Evolutionary conservation across 2,797 vertebrate species (phyloP).

Genomic region (Leucoraja ocellata): DNA sequence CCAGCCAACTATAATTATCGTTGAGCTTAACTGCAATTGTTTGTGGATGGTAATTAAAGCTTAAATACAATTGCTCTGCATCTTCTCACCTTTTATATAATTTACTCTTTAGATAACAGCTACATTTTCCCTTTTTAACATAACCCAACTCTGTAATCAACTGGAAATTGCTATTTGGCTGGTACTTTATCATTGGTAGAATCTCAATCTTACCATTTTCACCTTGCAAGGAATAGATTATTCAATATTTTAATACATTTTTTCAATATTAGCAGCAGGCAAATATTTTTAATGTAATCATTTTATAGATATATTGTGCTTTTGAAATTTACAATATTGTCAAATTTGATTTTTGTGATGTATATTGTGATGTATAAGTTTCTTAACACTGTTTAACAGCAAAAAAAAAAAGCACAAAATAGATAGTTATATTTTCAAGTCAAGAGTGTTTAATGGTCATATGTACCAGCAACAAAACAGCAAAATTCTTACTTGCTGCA

Average conservation of each 20-base stretch:
- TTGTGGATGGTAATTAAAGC: slow-evolving; percentile 63
- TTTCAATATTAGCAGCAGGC: background rate
- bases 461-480: no score
- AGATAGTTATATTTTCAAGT: no score
- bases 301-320: background rate
- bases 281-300: background rate
- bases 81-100: slow-evolving; percentile 77
- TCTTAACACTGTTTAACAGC: background rate
- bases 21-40: slow-evolving; percentile 66
- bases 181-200: slow-evolving; percentile 29
- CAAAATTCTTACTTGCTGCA: no score
- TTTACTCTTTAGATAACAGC: slow-evolving; percentile 63
- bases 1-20: slow-evolving; percentile 70
- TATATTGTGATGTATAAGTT: background rate
- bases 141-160: slow-evolving; percentile 66
- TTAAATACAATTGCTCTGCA: slow-evolving; percentile 69
- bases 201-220: slow-evolving; percentile 5
- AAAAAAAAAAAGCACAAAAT: background rate
- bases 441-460: no score
- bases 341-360: background rate
- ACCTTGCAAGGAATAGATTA: background rate
- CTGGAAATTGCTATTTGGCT: slow-evolving; percentile 61
- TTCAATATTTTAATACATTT: background rate
- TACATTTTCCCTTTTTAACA: slow-evolving; percentile 45
- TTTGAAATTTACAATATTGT: background rate